These are phyloP conservation scores for Tupaia tana DNA, from an alignment of 2,113 vertebrate species.

Conservation along the genomic window DNA sequence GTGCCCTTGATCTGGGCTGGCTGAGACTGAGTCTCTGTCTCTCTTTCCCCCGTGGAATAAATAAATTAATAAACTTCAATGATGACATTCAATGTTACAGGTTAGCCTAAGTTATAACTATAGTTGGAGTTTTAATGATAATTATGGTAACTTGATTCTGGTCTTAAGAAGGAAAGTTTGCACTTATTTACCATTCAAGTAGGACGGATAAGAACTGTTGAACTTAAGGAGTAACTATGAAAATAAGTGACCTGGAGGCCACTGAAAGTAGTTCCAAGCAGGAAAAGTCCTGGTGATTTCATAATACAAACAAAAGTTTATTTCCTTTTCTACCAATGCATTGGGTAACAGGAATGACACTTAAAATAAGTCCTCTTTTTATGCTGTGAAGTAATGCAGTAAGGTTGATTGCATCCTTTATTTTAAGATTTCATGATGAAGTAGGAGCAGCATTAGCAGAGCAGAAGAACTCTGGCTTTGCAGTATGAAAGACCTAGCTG, in stretches of 20 bases:
- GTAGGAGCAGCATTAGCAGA: background rate
- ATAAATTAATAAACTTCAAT: background rate
- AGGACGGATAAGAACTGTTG: constrained; percentile 63
- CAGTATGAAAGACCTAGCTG: background rate
- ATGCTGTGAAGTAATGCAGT: constrained; percentile 4
- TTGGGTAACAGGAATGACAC: background rate
- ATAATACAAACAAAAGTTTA: background rate
- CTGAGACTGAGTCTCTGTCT: too few species aligned
- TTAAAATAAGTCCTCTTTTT: constrained; percentile 39
- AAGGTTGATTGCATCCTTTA: background rate
- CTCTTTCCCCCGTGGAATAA: too few species aligned
- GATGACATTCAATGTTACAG: background rate
- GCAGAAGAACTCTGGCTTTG: background rate
- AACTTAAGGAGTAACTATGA: constrained; percentile 9
- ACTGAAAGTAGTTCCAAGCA: background rate
- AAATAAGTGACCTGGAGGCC: background rate
- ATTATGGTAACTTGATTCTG: constrained; percentile 71
- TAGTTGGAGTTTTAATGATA: constrained; percentile 40
- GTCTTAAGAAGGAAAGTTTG: constrained; percentile 43
- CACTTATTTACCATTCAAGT: constrained; percentile 55
- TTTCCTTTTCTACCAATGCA: background rate
- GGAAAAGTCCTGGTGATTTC: background rate
- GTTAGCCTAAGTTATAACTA: background rate
- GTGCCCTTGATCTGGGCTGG: too few species aligned
- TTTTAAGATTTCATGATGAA: background rate